Evolutionary conservation across 2,113 vertebrate species (phyloP).

Genomic region (Guaruba guarouba): DNA sequence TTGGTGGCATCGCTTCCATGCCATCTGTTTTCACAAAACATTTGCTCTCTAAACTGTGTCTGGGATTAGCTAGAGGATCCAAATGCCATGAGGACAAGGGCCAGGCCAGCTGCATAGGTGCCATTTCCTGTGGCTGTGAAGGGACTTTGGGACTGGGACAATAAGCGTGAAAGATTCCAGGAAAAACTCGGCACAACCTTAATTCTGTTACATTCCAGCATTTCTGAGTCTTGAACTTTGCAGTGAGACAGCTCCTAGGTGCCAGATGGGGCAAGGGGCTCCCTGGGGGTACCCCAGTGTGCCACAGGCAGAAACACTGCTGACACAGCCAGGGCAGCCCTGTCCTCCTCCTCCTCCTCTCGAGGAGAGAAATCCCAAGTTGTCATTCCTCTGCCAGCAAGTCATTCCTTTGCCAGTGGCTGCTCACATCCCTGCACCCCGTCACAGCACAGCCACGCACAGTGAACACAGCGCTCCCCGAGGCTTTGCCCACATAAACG

Average conservation of each 20-base stretch:
- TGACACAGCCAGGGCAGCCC: background rate
- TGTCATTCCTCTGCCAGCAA: background rate
- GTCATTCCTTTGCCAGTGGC: background rate
- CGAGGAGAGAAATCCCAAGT: background rate
- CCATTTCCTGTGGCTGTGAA: background rate
- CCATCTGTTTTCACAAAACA: background rate
- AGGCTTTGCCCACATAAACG: background rate
- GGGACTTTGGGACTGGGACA: background rate
- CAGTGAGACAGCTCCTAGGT: background rate
- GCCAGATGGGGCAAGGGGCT: background rate
- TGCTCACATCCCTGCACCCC: background rate
- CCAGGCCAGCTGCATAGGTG: background rate
- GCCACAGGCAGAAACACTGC: background rate
- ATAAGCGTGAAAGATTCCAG: background rate
- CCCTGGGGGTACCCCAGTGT: background rate
- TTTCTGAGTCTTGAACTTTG: background rate
- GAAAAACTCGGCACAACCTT: background rate
- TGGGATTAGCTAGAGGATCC: background rate
- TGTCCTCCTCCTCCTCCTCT: background rate
- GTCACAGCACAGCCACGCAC: background rate
- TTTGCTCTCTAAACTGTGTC: background rate
- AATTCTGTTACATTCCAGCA: background rate
- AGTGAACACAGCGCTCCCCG: rapidly evolving
- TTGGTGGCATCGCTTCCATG: background rate
- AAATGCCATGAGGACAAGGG: background rate